Evolutionary conservation across 2,797 vertebrate genomes (phyloP).

Genomic region (Dromococcyx pavoninus): DNA sequence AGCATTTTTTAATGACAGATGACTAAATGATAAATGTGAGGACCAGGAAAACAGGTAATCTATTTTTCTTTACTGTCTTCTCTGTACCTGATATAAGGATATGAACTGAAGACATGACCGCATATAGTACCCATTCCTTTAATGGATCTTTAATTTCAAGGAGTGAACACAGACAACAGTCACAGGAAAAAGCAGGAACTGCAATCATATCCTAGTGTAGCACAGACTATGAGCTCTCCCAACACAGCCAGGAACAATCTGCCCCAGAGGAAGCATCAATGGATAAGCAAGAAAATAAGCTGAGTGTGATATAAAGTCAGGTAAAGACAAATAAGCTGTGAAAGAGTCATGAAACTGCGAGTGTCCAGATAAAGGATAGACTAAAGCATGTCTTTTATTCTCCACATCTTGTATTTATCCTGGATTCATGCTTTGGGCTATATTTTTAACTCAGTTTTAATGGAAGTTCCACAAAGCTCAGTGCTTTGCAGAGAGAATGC

Average conservation of each 20-base stretch:
- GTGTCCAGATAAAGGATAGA: slow-evolving; percentile 17
- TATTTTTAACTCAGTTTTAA: slow-evolving; percentile 38
- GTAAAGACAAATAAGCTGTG: neutral
- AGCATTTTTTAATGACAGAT: neutral
- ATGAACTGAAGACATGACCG: neutral
- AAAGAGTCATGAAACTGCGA: slow-evolving; percentile 8
- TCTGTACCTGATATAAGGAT: neutral
- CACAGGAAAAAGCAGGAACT: neutral
- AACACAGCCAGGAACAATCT: neutral
- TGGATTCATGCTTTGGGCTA: slow-evolving; percentile 10
- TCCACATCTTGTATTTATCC: slow-evolving; percentile 14
- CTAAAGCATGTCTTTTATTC: slow-evolving; percentile 20
- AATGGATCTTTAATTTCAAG: neutral
- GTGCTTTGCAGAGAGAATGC: neutral
- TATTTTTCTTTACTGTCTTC: neutral
- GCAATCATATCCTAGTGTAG: neutral
- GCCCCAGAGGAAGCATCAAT: neutral
- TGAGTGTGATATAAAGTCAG: neutral
- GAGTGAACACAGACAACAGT: neutral
- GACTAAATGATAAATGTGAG: neutral
- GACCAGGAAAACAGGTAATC: neutral
- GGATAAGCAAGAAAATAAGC: neutral
- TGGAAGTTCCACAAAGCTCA: neutral
- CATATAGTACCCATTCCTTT: neutral
- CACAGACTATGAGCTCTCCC: neutral